Base-by-base conservation (phyloP, 1,140 invertebrate species). In the Polypedilum vanderplanki region DNA sequence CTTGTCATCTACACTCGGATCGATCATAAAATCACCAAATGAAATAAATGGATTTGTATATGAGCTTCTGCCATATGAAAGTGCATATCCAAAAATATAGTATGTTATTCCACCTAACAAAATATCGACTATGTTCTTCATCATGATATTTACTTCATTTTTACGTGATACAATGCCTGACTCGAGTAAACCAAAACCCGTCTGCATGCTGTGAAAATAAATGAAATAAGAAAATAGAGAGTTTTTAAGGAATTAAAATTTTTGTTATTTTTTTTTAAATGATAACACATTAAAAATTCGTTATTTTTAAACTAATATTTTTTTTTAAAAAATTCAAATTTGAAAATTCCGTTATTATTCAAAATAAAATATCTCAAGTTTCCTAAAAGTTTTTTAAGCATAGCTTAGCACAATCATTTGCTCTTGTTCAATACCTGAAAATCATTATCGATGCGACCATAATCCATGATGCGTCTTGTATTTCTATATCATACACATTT, bases 131-230 rank as follows among this genome's bases (percentile, higher is more conserved):
- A 96, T 89, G 79, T 97, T 97, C 82, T 96, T 97, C 91, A 97
- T 95, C 94, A 97, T 96, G n/a, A 97, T 96, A 79, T 97, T 96
- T 0, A 96, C 93, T 86, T 97, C 95, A 79, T 97, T 97, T 83
- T 97, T 97, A 33, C 93, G 86, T 0, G 93, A 95, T 0, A 97
- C 95, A 78, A 93, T 94, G 4, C 95, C 95, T 0, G 93, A 94
- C 81, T 97, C 95, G 74, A 97, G 80, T 87, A 97, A 91, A 7
- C 94, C 94, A 79, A 97, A 97, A 73, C 94, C 93, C 93, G 95
- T 96, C 86, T 97, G 95, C 96, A 98, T 98, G 0, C 46, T 57
- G 46, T 15, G n/a, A 15, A 57, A 12, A 57, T 57, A 15, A 15
- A 57, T 57, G 12, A 57, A 57, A 33, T n/a, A 33, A 33, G 24